phyloP scores from a whole-genome alignment of 2,888 invertebrate genomes.

The Caenorhabditis imperialis region DNA sequence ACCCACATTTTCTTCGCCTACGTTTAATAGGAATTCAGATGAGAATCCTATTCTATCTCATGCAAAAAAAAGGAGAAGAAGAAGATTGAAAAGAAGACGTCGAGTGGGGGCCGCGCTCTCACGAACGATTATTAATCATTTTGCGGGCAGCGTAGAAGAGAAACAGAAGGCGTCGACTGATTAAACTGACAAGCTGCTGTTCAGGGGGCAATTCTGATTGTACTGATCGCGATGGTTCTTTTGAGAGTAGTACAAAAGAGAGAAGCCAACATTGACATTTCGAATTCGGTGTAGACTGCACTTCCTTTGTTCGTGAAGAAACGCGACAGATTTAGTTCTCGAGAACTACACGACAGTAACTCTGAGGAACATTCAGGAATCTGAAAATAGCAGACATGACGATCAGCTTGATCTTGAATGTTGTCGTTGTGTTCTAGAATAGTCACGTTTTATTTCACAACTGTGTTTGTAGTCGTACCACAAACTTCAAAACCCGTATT shows the following conservation, averaged over 20 bases:
- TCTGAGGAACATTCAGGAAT: too few species aligned
- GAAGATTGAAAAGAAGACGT: too few species aligned
- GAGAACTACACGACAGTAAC: too few species aligned
- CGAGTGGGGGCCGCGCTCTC: background rate
- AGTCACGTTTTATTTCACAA: too few species aligned
- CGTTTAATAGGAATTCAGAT: too few species aligned
- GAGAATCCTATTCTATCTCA: background rate
- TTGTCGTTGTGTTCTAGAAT: too few species aligned
- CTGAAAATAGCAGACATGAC: too few species aligned
- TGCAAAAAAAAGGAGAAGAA: background rate
- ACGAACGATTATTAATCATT: slow-evolving; percentile 3
- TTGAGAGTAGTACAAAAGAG: background rate
- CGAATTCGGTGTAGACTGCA: background rate
- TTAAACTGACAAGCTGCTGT: background rate
- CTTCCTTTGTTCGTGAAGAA: background rate
- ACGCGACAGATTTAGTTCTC: background rate
- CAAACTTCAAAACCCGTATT: background rate
- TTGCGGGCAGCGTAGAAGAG: background rate
- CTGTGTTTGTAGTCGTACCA: too few species aligned
- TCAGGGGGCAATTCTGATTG: background rate
- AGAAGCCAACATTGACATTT: background rate
- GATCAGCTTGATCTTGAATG: too few species aligned
- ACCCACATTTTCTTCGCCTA: too few species aligned
- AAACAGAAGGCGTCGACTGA: background rate
- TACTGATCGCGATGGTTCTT: slow-evolving; percentile 1